Evolutionary conservation across 2,797 vertebrate species (phyloP).

Genomic region (Trichosurus vulpecula): DNA sequence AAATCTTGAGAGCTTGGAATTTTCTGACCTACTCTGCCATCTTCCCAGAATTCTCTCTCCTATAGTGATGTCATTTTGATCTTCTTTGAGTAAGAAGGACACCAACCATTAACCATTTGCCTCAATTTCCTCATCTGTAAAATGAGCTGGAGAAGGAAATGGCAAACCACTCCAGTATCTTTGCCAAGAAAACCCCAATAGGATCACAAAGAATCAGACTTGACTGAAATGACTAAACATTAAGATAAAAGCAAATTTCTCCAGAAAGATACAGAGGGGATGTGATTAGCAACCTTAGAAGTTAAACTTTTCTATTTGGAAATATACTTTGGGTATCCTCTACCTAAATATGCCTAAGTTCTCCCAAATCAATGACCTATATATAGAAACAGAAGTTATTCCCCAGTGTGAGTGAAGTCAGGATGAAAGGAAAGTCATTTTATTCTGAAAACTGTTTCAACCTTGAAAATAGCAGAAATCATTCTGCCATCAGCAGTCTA

Average conservation of each 20-base stretch:
- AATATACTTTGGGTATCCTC: conserved; percentile 6
- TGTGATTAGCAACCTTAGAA: neutral
- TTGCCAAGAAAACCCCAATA: neutral
- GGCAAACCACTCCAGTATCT: neutral
- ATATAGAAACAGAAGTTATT: conserved; percentile 58
- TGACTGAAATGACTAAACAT: neutral
- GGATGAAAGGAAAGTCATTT: conserved; percentile 75
- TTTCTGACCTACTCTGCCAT: too few species aligned
- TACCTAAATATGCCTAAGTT: conserved; percentile 33
- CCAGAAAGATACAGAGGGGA: neutral
- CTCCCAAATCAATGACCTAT: conserved; percentile 76
- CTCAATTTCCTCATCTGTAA: neutral
- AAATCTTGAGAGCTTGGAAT: too few species aligned
- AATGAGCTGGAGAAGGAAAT: neutral
- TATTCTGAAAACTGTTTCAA: conserved; percentile 79
- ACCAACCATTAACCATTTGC: neutral
- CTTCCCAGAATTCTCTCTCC: too few species aligned
- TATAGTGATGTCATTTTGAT: neutral
- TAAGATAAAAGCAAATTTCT: neutral
- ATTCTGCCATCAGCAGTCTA: conserved; percentile 71
- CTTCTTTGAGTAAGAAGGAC: too few species aligned
- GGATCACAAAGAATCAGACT: neutral
- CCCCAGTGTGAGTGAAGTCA: conserved; percentile 46
- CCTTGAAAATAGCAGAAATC: conserved; percentile 71
- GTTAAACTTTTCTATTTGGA: conserved; percentile 48